These are phyloP conservation scores for Automeris io DNA, from an alignment of 2,888 invertebrate genomes.

Conservation along the genomic window DNA sequence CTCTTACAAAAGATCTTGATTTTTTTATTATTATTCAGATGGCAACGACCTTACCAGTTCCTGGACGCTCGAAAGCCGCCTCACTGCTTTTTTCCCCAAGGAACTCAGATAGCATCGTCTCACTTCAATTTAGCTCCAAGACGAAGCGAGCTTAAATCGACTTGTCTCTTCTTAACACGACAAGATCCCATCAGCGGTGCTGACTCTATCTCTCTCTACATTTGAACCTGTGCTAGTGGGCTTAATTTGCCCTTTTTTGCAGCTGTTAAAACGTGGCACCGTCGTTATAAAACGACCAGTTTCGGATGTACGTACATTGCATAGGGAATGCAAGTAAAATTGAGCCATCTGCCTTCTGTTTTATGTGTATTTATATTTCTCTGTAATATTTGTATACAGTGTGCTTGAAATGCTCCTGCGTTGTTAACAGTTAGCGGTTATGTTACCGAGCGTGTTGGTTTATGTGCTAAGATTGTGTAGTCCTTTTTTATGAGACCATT, in stretches of 20 bases:
- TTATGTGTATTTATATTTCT: neutral
- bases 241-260: conserved; percentile 57
- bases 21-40: conserved; percentile 51
- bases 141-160: conserved; percentile 48
- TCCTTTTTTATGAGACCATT: neutral
- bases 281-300: conserved; percentile 3
- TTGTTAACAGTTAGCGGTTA: conserved; percentile 7
- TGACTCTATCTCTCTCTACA: conserved; percentile 38
- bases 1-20: conserved; percentile 47
- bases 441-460: conserved; percentile 5
- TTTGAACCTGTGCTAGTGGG: conserved; percentile 50
- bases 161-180: conserved; percentile 60
- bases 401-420: conserved; percentile 5
- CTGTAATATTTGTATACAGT: neutral
- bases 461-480: conserved; percentile 6
- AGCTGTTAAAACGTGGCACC: conserved; percentile 17
- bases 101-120: conserved; percentile 36
- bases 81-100: conserved; percentile 38
- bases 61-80: conserved; percentile 24
- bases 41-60: conserved; percentile 58
- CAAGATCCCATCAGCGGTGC: conserved; percentile 34
- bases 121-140: conserved; percentile 46
- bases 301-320: neutral
- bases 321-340: neutral
- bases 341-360: neutral